Evolutionary conservation across 2,888 invertebrate species (phyloP).

Genomic region (Heliconius hortense): DNA sequence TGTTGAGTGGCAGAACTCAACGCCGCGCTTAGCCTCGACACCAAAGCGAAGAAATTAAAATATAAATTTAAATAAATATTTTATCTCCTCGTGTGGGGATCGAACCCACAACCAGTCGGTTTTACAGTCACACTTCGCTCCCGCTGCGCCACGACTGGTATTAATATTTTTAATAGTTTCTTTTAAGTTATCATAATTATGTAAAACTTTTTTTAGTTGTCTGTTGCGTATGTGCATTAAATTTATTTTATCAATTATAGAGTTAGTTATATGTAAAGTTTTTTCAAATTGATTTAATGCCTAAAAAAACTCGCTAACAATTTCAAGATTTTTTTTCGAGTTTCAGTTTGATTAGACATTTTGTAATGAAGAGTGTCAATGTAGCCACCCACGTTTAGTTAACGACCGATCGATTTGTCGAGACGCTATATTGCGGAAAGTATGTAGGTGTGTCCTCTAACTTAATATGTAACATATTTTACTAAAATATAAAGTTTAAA

Average conservation of each 20-base stretch:
- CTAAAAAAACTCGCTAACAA: neutral
- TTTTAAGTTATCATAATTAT: neutral
- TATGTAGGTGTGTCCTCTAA: constrained; percentile 19
- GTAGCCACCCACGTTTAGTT: constrained; percentile 37
- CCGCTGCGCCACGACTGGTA: too few species aligned
- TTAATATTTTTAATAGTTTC: neutral
- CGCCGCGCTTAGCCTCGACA: too few species aligned
- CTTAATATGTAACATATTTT: constrained; percentile 20
- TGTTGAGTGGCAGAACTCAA: too few species aligned
- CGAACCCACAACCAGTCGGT: too few species aligned
- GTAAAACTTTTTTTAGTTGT: neutral
- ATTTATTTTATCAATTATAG: neutral
- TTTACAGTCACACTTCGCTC: too few species aligned
- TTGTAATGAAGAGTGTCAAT: constrained; percentile 14
- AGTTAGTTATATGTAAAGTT: neutral
- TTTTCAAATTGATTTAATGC: neutral
- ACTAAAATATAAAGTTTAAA: neutral
- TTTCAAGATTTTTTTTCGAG: neutral
- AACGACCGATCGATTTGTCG: constrained; percentile 43
- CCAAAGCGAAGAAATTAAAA: too few species aligned
- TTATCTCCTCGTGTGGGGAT: too few species aligned
- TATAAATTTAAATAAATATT: too few species aligned
- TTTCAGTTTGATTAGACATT: neutral
- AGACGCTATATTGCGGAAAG: constrained; percentile 32
- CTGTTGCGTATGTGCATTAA: neutral